Base-by-base conservation (phyloP, 2,888 invertebrate genomes). In the Metalampra italica region DNA sequence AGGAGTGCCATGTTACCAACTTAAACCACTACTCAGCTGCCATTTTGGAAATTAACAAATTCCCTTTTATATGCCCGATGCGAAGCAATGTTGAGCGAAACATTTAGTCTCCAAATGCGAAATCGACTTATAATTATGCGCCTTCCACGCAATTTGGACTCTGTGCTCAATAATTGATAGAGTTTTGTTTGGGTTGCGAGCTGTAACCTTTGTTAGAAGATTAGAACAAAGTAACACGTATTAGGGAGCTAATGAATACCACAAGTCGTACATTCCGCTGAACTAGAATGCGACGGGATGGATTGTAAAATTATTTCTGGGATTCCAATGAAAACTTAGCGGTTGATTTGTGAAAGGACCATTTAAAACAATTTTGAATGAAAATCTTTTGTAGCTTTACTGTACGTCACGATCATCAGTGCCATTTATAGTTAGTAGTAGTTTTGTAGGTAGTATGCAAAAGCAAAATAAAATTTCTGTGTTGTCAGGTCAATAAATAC, bases 221-320 rank as follows among this genome's bases (percentile, higher is more conserved):
- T 84, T 83, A 83, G 82, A 65, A 76, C 73, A 74, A 79, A 81
- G 82, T 82, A 83, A 82, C 82, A 81, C 75, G 82, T 82, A 84
- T 84, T 84, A 83, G 78, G 70, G 70, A 75, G 75, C 80, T 82
- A 82, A 82, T 84, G 83, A 83, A 84, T 78, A 78, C 82, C 82
- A 68, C 82, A 82, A 85, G 82, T 82, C 79, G 75, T 72, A 59
- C 66, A 43, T 51, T 43, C n/a, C 41, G 37, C 41, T 22, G 7
- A 22, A 42, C 49, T 46, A 41, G 40, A 43, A 43, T 34, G 9
- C 34, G 37, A 46, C 39, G 36, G 32, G 42, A 29, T 36, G 36
- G 41, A 42, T 41, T 45, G 11, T 32, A 30, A 43, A 42, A 45
- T 49, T 45, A 37, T 43, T 42, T 42, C 2, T 37, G 32, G 32